A percentile compares a stretch with the other conserved stretches of the same genome.
phyloP scores from a whole-genome alignment of 2,797 vertebrate genomes.

The Chaetophractus vellerosus region DNA sequence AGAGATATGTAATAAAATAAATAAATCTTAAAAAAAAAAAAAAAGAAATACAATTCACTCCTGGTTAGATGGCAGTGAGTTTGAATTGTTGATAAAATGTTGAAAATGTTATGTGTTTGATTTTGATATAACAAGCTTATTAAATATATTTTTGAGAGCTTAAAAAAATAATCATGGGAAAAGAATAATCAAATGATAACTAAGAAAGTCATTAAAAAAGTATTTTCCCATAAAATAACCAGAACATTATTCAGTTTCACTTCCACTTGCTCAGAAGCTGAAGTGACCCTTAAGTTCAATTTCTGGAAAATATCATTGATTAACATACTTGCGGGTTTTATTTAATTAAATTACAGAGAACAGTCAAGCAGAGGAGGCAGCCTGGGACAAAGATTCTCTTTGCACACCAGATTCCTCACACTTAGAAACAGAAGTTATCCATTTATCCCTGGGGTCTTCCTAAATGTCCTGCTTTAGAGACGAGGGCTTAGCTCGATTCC shows the following conservation, averaged over 20 bases:
- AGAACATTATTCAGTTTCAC: constrained; percentile 62
- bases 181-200: background rate
- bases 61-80: constrained; percentile 59
- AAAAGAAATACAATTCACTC: too few relatives aligned
- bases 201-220: background rate
- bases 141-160: constrained; percentile 87
- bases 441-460: background rate
- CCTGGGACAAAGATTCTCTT: background rate
- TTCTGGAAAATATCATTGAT: constrained; percentile 67
- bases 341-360: constrained; percentile 30
- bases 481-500: background rate
- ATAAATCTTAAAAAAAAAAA: too few relatives aligned
- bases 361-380: background rate
- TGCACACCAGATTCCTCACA: background rate
- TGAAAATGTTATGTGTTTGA: constrained; percentile 77
- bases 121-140: constrained; percentile 84
- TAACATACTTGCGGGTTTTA: constrained; percentile 43
- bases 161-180: background rate
- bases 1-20: too few relatives aligned
- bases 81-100: constrained; percentile 76
- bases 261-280: constrained; percentile 66
- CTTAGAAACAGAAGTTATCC: background rate
- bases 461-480: background rate
- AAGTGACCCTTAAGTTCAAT: constrained; percentile 64
- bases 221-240: constrained; percentile 56